Conservation (phyloP, 1,140 invertebrate genomes). For the Drosophila simulans region DNA sequence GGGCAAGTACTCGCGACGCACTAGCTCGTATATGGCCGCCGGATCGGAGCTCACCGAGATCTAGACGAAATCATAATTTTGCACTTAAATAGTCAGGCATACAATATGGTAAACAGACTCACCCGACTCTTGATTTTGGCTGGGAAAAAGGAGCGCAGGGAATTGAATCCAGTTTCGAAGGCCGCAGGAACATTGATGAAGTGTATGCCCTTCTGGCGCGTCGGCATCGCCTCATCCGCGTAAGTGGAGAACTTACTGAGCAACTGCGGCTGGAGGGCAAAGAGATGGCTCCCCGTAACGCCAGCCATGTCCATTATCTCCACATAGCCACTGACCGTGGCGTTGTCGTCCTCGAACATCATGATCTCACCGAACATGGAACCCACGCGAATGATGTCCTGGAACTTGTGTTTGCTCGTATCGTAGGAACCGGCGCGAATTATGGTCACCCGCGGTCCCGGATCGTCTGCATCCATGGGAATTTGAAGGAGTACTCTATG, state of each 20-base stretch:
- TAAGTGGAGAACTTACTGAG: constrained; percentile 86
- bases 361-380: constrained; percentile 84
- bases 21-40: constrained; percentile 84
- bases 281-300: constrained; percentile 84
- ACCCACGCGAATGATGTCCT: constrained; percentile 74
- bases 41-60: constrained; percentile 71
- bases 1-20: constrained; percentile 85
- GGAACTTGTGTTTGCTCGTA: constrained; percentile 72
- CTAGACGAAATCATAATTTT: constrained; percentile 18
- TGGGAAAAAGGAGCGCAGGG: constrained; percentile 84
- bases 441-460: constrained; percentile 84
- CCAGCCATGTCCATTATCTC: constrained; percentile 85
- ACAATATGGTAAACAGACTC: neutral
- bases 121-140: constrained; percentile 72
- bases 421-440: constrained; percentile 81
- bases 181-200: constrained; percentile 86
- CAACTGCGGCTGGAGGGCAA: constrained; percentile 85
- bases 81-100: too few species aligned
- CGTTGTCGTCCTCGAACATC: constrained; percentile 84
- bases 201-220: constrained; percentile 86
- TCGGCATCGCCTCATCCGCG: constrained; percentile 86
- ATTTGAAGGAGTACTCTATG: constrained; percentile 66
- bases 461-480: constrained; percentile 62
- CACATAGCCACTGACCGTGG: constrained; percentile 73
- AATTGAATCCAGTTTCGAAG: constrained; percentile 85